Conservation (phyloP, 2,113 vertebrate species). For the Naja naja region DNA sequence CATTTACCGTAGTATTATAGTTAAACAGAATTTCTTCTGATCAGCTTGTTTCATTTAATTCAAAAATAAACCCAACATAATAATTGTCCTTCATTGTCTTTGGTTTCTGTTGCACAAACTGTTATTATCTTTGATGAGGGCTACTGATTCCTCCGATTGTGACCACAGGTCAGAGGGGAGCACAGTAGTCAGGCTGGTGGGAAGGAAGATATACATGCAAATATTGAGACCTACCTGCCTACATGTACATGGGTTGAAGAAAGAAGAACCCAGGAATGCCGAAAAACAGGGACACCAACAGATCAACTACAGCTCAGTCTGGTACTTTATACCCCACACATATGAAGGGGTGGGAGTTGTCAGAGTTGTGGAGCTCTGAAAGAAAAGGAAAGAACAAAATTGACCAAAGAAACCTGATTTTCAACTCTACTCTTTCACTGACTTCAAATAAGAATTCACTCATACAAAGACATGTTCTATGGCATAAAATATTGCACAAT, state of each 20-base stretch:
- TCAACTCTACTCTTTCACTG: background rate
- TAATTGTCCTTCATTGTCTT: background rate
- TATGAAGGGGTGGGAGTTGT: background rate
- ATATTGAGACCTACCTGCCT: background rate
- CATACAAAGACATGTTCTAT: constrained; percentile 39
- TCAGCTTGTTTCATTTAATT: constrained; percentile 45
- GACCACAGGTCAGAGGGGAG: too few relatives aligned
- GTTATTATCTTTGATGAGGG: background rate
- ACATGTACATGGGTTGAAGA: background rate
- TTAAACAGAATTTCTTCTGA: constrained; percentile 34
- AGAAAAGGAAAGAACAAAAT: background rate
- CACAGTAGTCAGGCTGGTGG: too few relatives aligned
- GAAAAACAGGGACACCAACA: background rate
- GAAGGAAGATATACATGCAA: background rate
- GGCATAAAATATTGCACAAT: constrained; percentile 36
- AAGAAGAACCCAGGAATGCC: background rate
- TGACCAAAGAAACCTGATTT: background rate
- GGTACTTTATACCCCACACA: background rate
- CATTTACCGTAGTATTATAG: background rate
- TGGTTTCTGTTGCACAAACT: background rate
- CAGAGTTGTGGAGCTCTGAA: background rate
- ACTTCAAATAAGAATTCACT: background rate
- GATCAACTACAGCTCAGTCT: background rate
- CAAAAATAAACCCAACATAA: constrained; percentile 8
- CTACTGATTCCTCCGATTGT: background rate